Base-by-base conservation (phyloP, 2,888 invertebrate species). In the Schrankia costaestrigalis region DNA sequence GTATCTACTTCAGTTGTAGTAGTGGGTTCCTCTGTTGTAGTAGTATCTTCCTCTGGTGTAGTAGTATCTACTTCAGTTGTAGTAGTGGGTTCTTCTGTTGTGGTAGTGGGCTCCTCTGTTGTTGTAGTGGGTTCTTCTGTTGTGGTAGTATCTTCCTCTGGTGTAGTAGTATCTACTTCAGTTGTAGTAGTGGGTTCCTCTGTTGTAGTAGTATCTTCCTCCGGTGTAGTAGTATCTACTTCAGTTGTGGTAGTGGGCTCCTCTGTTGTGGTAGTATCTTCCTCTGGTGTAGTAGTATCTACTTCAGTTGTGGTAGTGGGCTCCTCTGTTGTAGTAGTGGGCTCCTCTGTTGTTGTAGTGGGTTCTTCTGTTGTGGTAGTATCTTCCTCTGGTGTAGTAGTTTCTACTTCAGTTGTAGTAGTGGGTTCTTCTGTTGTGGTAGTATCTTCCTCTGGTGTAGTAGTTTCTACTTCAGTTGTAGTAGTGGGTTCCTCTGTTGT, bases 341-440 rank as follows among this genome's bases (percentile, higher is more conserved):
- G 7, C 11, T n/a, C n/a, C n/a, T n/a, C n/a, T n/a, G n/a, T 42
- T 14, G 42, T 49, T 3, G 29, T 12, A 6, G 25, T 15, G 3
- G 11, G 11, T 6, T 25, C 27, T 5, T 9, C 22, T 8, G 22
- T 22, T 3, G 22, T 3, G 3, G 22, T n/a, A 22, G 5, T 10
- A 2, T 22, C 17, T 22, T n/a, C n/a, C n/a, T n/a, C n/a, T n/a
- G n/a, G n/a, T n/a, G n/a, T n/a, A n/a, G 11, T 19, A 0, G 26
- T 31, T 14, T 35, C 13, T 0, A 19, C 11, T 7, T 13, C 11
- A 11, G 22, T 22, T n/a, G 33, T 31, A 4, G 15, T 33, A 2
- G 24, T n/a, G n/a, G n/a, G n/a, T n/a, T n/a, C 24, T 17, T 4
- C 15, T n/a, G 23, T 26, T 8, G 46, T 47, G 0, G 41, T 46